A percentile compares a stretch with the other conserved stretches of the same genome.
phyloP scores from a whole-genome alignment of 2,797 vertebrate genomes.

The Myotis findleyi region DNA sequence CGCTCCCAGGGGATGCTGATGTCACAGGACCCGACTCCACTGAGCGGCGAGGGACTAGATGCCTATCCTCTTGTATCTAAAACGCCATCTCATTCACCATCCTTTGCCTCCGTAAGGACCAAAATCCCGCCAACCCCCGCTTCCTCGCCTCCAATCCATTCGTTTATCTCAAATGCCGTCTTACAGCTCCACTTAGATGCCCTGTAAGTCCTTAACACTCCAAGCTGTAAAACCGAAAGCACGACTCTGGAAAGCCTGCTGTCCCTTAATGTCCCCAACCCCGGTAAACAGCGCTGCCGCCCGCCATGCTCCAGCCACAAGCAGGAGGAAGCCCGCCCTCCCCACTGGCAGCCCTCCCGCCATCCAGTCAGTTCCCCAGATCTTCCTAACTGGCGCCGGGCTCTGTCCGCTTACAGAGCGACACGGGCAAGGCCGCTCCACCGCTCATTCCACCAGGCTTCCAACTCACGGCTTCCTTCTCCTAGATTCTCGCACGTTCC shows the following conservation, averaged over 20 bases:
- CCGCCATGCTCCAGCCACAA: neutral
- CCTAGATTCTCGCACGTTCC: neutral
- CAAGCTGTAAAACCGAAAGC: neutral
- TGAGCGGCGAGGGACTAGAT: neutral
- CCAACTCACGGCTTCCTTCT: neutral
- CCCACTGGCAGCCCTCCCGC: accelerated
- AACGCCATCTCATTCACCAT: neutral
- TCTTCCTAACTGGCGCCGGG: neutral
- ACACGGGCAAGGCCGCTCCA: neutral
- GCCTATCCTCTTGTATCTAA: too few species aligned
- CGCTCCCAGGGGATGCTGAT: neutral
- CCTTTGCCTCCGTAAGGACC: neutral
- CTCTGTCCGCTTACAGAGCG: neutral
- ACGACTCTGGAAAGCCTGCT: accelerated
- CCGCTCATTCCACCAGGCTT: neutral
- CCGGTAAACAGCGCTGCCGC: neutral
- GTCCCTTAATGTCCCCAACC: neutral
- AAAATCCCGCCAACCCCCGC: too few species aligned
- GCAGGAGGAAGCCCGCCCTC: neutral
- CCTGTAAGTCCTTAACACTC: neutral
- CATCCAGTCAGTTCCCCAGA: accelerated
- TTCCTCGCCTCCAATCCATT: too few species aligned
- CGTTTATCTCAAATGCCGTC: accelerated
- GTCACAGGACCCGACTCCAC: accelerated
- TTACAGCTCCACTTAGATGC: neutral